Conservation (phyloP, 2,797 vertebrate genomes). For the Chanos chanos region DNA sequence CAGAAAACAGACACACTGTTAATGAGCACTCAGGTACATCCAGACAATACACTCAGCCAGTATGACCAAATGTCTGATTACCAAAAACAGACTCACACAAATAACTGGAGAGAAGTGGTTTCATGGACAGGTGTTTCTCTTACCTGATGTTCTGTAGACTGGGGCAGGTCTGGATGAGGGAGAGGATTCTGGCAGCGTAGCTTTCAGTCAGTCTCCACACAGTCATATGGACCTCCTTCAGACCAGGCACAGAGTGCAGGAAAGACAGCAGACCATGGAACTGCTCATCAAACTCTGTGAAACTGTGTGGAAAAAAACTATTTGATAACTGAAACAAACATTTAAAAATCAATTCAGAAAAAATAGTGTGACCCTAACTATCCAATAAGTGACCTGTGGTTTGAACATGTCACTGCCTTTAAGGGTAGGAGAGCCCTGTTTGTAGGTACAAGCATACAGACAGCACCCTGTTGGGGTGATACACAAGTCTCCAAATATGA, state of each 20-base stretch:
- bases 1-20: neutral
- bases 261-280: neutral
- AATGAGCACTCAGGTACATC: no score
- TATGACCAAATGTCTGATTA: no score
- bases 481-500: no score
- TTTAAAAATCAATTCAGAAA: neutral
- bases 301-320: neutral
- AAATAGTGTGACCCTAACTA: no score
- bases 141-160: constrained; percentile 5
- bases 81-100: neutral
- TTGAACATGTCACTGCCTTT: no score
- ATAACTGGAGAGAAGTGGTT: neutral
- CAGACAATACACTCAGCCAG: no score
- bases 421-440: no score
- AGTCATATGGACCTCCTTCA: neutral
- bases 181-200: neutral
- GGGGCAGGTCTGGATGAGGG: neutral
- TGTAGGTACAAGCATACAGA: no score
- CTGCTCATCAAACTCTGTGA: neutral
- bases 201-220: neutral
- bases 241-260: neutral
- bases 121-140: neutral
- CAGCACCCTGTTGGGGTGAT: no score
- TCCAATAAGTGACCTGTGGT: no score
- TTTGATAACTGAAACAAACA: neutral